Conservation (phyloP, 2,797 vertebrate genomes). For the Menidia menidia region DNA sequence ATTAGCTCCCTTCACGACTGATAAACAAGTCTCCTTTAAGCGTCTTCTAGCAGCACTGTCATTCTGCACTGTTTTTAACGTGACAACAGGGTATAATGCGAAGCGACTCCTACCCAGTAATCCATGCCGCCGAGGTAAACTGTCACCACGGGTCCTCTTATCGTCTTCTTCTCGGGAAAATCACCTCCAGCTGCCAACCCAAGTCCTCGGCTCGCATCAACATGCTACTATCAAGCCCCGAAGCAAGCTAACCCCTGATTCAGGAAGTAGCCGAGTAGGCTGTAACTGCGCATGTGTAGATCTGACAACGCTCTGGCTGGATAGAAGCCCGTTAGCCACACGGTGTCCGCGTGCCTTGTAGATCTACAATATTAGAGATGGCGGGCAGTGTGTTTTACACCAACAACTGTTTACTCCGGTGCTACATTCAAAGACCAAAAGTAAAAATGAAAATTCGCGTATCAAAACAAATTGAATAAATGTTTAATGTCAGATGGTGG, state of each 20-base stretch:
- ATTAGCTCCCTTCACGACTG: conserved; percentile 27
- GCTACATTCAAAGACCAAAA: no score
- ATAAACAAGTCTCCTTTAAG: conserved; percentile 55
- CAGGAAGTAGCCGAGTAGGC: conserved; percentile 70
- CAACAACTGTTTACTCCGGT: conserved; percentile 1
- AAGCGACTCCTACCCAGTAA: conserved; percentile 77
- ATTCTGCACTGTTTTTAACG: not conserved
- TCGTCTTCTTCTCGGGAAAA: conserved; percentile 41
- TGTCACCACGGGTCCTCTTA: conserved; percentile 30
- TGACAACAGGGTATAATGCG: conserved; percentile 17
- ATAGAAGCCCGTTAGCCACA: rapidly evolving
- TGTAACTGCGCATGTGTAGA: conserved; percentile 44
- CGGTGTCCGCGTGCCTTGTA: not conserved
- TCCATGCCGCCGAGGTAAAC: conserved; percentile 76
- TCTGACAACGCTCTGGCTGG: conserved; percentile 9
- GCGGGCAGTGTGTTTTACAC: not conserved
- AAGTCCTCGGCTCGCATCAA: conserved; percentile 54
- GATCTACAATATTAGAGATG: conserved; percentile 23
- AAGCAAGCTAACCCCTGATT: conserved; percentile 59
- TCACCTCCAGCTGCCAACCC: conserved; percentile 56
- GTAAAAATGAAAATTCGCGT: no score
- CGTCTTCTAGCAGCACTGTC: conserved; percentile 28
- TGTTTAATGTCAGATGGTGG: no score
- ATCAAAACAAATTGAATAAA: no score
- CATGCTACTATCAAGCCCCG: conserved; percentile 69